phyloP scores from a whole-genome alignment of 2,888 invertebrate genomes.

The Halocaridina rubra region DNA sequence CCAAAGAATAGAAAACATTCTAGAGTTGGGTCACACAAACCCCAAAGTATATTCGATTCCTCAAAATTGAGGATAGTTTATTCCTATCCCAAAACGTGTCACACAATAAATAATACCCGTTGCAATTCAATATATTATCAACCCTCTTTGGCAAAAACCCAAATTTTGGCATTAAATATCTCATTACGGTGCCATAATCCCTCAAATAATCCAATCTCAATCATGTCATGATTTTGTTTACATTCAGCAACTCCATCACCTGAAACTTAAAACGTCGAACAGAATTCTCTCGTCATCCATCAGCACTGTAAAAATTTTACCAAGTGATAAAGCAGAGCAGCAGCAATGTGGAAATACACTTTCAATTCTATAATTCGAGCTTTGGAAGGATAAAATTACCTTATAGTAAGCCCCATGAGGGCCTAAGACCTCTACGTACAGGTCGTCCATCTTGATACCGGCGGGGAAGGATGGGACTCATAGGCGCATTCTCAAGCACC shows the following conservation, averaged over 20 bases:
- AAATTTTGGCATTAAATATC: no score
- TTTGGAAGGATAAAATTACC: slow-evolving; percentile 43
- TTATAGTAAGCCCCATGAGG: slow-evolving; percentile 63
- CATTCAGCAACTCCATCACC: background rate
- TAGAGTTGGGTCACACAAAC: no score
- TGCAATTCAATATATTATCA: no score
- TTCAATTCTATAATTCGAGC: no score
- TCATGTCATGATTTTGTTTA: slow-evolving; percentile 35
- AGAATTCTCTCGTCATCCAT: background rate
- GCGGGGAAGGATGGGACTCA: slow-evolving; percentile 51
- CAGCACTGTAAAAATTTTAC: background rate
- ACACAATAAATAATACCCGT: no score
- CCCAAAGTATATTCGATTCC: no score
- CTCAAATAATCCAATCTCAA: no score
- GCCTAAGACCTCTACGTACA: slow-evolving; percentile 60
- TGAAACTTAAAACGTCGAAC: background rate
- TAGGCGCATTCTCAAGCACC: background rate
- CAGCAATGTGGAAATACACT: background rate
- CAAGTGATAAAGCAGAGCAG: background rate
- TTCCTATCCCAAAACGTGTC: no score
- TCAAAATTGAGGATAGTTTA: no score
- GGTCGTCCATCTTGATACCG: slow-evolving; percentile 64
- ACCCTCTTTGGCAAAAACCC: no score
- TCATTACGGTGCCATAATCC: no score
- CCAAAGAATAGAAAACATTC: no score